phyloP scores from a whole-genome alignment of 1,140 invertebrate genomes.

The Pseudomyrmex pallidus region DNA sequence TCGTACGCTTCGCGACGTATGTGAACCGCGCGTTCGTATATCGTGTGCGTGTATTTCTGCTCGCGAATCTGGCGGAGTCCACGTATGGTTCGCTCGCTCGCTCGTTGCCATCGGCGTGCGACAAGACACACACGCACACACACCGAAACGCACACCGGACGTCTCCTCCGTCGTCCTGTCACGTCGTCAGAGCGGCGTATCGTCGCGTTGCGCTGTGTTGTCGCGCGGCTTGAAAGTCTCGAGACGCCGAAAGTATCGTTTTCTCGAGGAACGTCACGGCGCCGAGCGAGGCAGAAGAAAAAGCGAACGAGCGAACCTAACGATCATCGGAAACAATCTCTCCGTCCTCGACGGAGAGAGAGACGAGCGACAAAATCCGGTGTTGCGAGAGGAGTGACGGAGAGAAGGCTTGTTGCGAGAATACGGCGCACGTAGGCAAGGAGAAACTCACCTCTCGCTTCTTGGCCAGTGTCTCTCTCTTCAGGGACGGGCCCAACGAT shows the following conservation, averaged over 20 bases:
- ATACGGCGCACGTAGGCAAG: not conserved
- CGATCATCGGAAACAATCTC: not conserved
- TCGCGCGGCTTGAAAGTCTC: no score
- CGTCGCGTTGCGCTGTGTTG: not conserved
- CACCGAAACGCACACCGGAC: not conserved
- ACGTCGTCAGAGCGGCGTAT: not conserved
- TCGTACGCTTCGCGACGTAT: not conserved
- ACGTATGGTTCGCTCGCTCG: conserved; percentile 15
- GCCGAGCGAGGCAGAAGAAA: not conserved
- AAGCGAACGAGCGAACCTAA: not conserved
- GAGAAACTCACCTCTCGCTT: conserved; percentile 75
- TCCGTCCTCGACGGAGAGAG: not conserved
- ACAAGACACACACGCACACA: not conserved
- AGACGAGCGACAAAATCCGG: conserved; percentile 4
- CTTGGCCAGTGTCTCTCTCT: conserved; percentile 79
- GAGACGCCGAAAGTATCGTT: not conserved
- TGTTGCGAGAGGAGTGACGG: not conserved
- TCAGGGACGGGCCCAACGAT: conserved; percentile 77
- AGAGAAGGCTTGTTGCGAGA: conserved; percentile 3
- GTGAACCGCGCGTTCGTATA: not conserved
- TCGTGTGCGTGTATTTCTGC: not conserved
- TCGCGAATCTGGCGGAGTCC: conserved; percentile 25
- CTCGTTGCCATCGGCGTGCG: not conserved
- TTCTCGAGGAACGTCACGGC: not conserved
- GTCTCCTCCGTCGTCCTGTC: conserved; percentile 45